These are phyloP conservation scores for Pristiophorus japonicus DNA, from an alignment of 2,113 vertebrate species.

Conservation along the genomic window DNA sequence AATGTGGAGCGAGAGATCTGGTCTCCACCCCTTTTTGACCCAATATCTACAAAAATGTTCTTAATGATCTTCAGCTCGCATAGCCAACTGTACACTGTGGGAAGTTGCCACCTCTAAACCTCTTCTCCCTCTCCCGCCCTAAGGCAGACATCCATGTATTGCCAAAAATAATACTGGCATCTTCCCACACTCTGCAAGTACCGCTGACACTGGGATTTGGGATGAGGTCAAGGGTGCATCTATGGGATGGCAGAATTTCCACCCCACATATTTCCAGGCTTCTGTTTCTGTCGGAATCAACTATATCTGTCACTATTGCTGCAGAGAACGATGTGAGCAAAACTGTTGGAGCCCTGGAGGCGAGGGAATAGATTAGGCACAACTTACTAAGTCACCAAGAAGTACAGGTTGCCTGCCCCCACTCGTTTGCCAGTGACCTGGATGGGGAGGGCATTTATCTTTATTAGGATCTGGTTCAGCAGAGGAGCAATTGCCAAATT, in stretches of 20 bases:
- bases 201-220: neutral
- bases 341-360: too few species aligned
- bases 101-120: neutral
- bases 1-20: neutral
- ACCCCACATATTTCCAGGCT: neutral
- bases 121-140: neutral
- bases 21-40: neutral
- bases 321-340: too few species aligned
- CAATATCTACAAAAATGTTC: neutral
- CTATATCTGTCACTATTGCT: neutral
- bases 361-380: too few species aligned
- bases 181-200: neutral
- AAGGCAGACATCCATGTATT: neutral
- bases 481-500: neutral
- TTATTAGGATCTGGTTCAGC: neutral
- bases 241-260: neutral
- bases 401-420: too few species aligned
- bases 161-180: neutral
- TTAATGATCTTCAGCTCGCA: too few species aligned
- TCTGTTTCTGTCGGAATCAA: neutral
- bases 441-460: neutral
- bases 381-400: neutral
- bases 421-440: too few species aligned
- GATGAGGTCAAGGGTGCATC: neutral
- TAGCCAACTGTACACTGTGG: too few species aligned